Evolutionary conservation across 1,140 invertebrate species (phyloP), one percentile per base, ranked within the genome.

Genomic region (Drosophila gunungcola): DNA sequence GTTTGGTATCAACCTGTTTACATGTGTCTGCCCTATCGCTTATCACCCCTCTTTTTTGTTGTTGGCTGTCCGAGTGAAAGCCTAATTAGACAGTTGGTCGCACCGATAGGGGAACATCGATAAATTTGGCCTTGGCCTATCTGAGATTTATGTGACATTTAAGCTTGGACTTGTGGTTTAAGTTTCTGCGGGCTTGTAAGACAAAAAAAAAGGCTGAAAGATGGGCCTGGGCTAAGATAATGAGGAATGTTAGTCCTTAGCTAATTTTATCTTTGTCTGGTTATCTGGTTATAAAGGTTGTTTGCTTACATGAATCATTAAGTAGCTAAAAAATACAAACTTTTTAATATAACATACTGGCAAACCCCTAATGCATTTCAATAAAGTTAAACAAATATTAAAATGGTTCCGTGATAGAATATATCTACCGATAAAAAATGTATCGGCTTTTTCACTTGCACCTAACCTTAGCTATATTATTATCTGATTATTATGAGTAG

Each of bases 81-180:
- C 45, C 77, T 80, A 86, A 86, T 86, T 86, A 82, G 74, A 72
- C 58, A 69, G 42, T 48, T 70, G 63, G 63, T 34, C 16, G 49
- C 57, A 58, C 25, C 61, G 72, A 75, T 73, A 86, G 70, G 57
- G 57, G 74, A 63, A 60, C 85, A 49, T 68, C 46, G 69, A 86
- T 86, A 88, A 86, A 78, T 75, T 80, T 55, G 41, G 45, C 49
- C 60, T 27, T 32, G 43, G 62, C 63, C 57, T 52, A 78, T 53
- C 58, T 56, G 52, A 73, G 79, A 88, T 88, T 86, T 79, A 86
- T 86, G 63, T 41, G 83, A 73, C 70, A 69, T 67, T 82, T 76
- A 57, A 72, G 82, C 83, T 72, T 79, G 63, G 82, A 61, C 69
- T 64, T 67, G 74, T 45, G 73, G 49, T 25, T 61, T 25, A 49